These are phyloP conservation scores for Tauraco erythrolophus DNA, from an alignment of 2,113 vertebrate genomes.

Conservation along the genomic window DNA sequence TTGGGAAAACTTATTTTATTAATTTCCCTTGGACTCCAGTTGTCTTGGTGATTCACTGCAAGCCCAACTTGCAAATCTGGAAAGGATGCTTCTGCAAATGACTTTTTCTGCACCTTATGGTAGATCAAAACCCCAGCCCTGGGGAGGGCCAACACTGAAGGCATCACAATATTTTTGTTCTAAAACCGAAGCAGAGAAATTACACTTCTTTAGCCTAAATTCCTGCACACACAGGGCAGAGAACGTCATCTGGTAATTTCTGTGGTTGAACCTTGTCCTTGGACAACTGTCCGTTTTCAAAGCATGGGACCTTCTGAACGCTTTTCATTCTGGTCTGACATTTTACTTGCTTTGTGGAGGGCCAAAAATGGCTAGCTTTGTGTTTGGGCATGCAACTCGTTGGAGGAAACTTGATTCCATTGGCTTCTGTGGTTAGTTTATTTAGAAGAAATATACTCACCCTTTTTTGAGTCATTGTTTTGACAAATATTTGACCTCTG, in stretches of 20 bases:
- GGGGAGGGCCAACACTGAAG: not conserved
- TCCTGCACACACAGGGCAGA: not conserved
- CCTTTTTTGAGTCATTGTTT: not conserved
- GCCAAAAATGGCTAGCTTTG: not conserved
- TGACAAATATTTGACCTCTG: slow-evolving; percentile 42
- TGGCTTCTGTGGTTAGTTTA: not conserved
- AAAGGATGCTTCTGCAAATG: not conserved
- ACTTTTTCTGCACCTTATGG: not conserved
- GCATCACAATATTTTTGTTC: not conserved
- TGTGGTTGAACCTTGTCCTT: slow-evolving; percentile 28
- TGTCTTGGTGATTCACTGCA: not conserved
- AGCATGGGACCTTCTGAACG: not conserved
- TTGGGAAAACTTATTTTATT: not conserved
- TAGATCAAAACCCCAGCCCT: not conserved
- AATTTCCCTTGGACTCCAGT: not conserved
- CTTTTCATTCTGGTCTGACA: slow-evolving; percentile 29
- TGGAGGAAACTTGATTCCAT: slow-evolving; percentile 4
- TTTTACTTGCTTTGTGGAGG: not conserved
- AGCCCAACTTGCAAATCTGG: not conserved
- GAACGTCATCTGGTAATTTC: slow-evolving; percentile 10
- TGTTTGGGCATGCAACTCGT: not conserved
- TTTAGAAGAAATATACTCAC: not conserved
- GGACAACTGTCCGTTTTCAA: not conserved
- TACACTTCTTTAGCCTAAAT: not conserved
- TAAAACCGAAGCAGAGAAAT: slow-evolving; percentile 5